These are phyloP conservation scores for Agelas oroides DNA, from an alignment of 37 sponge, comb jelly and placozoan species.

Conservation along the genomic window DNA sequence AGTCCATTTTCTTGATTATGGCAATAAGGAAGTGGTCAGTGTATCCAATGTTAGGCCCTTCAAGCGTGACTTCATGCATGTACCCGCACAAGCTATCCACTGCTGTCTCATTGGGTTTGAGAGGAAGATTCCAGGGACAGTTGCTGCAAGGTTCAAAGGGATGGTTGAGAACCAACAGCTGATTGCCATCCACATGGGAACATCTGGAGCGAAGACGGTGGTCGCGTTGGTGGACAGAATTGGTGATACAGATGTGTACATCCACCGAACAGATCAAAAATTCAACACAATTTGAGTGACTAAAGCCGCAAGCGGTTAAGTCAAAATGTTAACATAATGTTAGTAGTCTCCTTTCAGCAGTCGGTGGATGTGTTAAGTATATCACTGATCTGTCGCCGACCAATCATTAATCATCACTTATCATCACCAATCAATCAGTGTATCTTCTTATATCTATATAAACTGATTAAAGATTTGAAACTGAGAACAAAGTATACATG, in stretches of 20 bases:
- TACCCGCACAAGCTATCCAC: slow-evolving; percentile 47
- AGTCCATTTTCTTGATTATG: slow-evolving; percentile 61
- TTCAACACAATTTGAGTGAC: too few relatives aligned
- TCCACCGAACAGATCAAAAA: background rate
- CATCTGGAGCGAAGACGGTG: background rate
- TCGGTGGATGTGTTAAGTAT: too few relatives aligned
- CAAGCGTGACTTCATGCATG: slow-evolving; percentile 15
- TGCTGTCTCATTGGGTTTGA: slow-evolving; percentile 43
- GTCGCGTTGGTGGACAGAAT: slow-evolving; percentile 53
- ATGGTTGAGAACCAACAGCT: slow-evolving; percentile 3
- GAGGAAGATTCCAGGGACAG: background rate
- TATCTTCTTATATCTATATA: too few relatives aligned
- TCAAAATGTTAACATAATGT: too few relatives aligned
- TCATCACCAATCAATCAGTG: too few relatives aligned
- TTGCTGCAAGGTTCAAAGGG: background rate
- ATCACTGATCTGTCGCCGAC: too few relatives aligned
- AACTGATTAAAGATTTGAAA: too few relatives aligned
- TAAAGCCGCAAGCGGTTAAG: too few relatives aligned
- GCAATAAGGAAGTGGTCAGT: slow-evolving; percentile 15
- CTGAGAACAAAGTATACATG: too few relatives aligned
- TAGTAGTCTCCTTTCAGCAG: too few relatives aligned
- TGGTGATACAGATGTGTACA: slow-evolving; percentile 24
- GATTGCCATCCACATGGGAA: background rate
- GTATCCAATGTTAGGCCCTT: background rate
- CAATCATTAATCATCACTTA: too few relatives aligned